Base-by-base conservation (phyloP, 2,797 vertebrate genomes). In the Crossoptilon crossoptilon region DNA sequence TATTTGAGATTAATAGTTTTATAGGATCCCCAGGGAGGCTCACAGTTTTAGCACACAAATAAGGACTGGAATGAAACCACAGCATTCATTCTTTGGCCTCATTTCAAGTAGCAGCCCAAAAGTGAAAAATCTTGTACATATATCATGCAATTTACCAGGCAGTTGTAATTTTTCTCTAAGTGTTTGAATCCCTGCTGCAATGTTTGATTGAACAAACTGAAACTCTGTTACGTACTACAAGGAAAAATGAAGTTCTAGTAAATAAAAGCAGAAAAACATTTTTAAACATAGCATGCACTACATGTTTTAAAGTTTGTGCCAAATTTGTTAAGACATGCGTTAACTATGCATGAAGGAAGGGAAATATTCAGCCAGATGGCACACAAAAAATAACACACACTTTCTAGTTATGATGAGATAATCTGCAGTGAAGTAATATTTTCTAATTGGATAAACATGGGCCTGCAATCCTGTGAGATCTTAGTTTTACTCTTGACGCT, bases 311-410 rank as follows among this genome's bases (percentile, higher is more conserved):
- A 79, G 17, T 31, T 91, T 56, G 59, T 73, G 85, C 14, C 17
- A 84, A 81, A 91, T 91, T 81, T 81, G 48, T 79, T 75, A 90
- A 84, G 81, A 93, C 73, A 12, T 55, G 80, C 1, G 6, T 68
- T 81, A 94, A 84, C 92, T 86, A 87, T 43, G 41, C 44, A 71
- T 14, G 55, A 93, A 77, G 43, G 69, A 79, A 91, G 46, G 27
- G 59, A 87, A 94, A 92, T 91, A 82, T 72, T 91, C 64, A 87
- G 77, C 41, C 88, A 96, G 84, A 94, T 92, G 74, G 68, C 69
- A 93, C 33, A 91, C 33, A 56, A 88, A 74, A 91, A 93, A 93
- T 94, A 96, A 94, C 63, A 88, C 14, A 93, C n/a, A 64, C 21
- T 93, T 95, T 82, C 71, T 93, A 43, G 91, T 93, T 95, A 86